A percentile compares a stretch with the other conserved stretches of the same genome.
Evolutionary conservation across 1,140 invertebrate genomes (phyloP).

Genomic region (Pissodes strobi): DNA sequence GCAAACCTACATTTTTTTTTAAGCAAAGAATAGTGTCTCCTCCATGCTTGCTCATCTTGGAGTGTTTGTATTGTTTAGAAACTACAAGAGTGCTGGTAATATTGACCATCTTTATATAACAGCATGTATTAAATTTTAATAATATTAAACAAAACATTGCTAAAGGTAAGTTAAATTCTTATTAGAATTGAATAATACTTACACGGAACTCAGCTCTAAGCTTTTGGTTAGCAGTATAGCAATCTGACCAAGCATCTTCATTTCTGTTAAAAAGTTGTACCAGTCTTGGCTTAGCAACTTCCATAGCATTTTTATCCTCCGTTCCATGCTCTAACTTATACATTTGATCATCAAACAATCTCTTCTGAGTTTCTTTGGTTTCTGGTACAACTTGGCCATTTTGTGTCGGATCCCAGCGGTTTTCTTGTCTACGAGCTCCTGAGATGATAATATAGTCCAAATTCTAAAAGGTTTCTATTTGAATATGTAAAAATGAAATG

Average conservation of each 20-base stretch:
- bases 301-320: slow-evolving; percentile 76
- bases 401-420: slow-evolving; percentile 95
- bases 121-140: no score
- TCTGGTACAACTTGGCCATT: slow-evolving; percentile 94
- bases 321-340: slow-evolving; percentile 91
- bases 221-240: slow-evolving; percentile 85
- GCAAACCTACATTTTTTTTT: no score
- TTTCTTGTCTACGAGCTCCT: slow-evolving; percentile 94
- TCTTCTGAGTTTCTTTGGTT: slow-evolving; percentile 85
- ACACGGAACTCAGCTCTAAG: slow-evolving; percentile 84
- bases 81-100: no score
- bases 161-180: background rate
- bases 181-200: slow-evolving; percentile 48
- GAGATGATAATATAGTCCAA: slow-evolving; percentile 95
- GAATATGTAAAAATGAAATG: background rate
- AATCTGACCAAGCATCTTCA: slow-evolving; percentile 83
- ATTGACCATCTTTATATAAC: no score
- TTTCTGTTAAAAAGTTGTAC: slow-evolving; percentile 77
- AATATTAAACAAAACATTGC: no score
- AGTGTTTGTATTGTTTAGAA: no score
- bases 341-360: slow-evolving; percentile 94
- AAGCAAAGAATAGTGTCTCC: no score
- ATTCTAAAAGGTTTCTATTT: slow-evolving; percentile 70
- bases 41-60: no score
- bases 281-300: slow-evolving; percentile 71